phyloP scores from a whole-genome alignment of 2,113 vertebrate species.

The Cyprinus carpio region DNA sequence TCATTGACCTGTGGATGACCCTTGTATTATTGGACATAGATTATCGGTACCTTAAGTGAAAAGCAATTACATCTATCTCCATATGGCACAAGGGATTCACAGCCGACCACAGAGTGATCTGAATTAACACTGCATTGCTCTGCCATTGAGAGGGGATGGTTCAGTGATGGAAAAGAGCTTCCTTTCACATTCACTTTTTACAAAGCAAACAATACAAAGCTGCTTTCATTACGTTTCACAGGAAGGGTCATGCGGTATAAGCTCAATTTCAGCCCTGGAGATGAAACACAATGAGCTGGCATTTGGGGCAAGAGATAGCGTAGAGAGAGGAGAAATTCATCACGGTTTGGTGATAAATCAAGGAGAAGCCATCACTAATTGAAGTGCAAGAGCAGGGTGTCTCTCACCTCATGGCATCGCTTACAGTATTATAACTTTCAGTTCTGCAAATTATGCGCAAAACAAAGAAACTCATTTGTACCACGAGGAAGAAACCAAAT shows the following conservation, averaged over 20 bases:
- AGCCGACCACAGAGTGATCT: not conserved
- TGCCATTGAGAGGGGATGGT: not conserved
- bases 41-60: constrained; percentile 14
- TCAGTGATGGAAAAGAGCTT: constrained; percentile 9
- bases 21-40: constrained; percentile 10
- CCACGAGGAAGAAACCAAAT: not conserved
- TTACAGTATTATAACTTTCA: constrained; percentile 9
- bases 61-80: not conserved
- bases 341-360: constrained; percentile 24
- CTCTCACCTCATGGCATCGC: not conserved
- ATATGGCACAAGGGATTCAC: constrained; percentile 10
- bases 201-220: constrained; percentile 2
- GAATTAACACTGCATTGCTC: not conserved
- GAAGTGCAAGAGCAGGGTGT: constrained; percentile 41
- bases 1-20: not conserved
- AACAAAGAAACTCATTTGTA: constrained; percentile 16
- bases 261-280: constrained; percentile 42
- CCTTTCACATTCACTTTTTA: constrained; percentile 12
- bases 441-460: not conserved
- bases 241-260: not conserved
- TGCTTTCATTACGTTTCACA: not conserved
- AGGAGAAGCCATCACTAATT: constrained; percentile 34
- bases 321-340: constrained; percentile 33
- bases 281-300: constrained; percentile 40
- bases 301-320: constrained; percentile 37